phyloP scores from a whole-genome alignment of 2,888 invertebrate genomes.

The Zygaena filipendulae region DNA sequence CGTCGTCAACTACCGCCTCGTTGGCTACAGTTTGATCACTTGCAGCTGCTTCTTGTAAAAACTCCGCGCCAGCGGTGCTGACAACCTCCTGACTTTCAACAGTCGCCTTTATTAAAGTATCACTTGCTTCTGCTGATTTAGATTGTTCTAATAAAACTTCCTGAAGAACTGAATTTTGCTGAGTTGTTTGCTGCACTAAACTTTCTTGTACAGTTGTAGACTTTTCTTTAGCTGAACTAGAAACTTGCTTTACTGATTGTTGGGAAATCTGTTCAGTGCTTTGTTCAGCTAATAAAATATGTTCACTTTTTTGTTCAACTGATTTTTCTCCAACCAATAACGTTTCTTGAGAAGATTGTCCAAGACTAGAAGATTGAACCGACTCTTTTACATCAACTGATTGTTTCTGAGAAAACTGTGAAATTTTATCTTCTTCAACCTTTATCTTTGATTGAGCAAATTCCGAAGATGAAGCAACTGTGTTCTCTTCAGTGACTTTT shows the following conservation, averaged over 20 bases:
- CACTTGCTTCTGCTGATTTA: constrained; percentile 8
- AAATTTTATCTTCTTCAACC: constrained; percentile 8
- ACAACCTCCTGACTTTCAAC: constrained; percentile 14
- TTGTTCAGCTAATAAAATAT: too few species aligned
- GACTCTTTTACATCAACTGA: constrained; percentile 13
- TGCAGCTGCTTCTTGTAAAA: constrained; percentile 21
- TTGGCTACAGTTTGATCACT: constrained; percentile 53
- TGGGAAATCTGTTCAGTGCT: constrained; percentile 17
- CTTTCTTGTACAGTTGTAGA: constrained; percentile 4
- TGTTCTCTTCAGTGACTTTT: constrained; percentile 6
- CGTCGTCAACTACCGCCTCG: constrained; percentile 42
- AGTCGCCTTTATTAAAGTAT: constrained; percentile 2
- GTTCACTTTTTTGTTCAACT: constrained; percentile 16
- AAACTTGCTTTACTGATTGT: constrained; percentile 2
- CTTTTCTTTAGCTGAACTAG: constrained; percentile 3
- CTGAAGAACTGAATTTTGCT: constrained; percentile 4
- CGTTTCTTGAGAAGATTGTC: constrained; percentile 12
- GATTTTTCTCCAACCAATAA: constrained; percentile 11
- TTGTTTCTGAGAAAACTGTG: constrained; percentile 10
- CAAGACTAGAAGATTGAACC: constrained; percentile 14
- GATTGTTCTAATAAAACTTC: constrained; percentile 3
- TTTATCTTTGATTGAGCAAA: constrained; percentile 4
- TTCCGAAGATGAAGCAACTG: not conserved
- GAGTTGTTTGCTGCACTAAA: constrained; percentile 5
- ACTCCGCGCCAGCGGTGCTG: constrained; percentile 25